Conservation (phyloP, 2,888 invertebrate genomes). For the Tachina fera region DNA sequence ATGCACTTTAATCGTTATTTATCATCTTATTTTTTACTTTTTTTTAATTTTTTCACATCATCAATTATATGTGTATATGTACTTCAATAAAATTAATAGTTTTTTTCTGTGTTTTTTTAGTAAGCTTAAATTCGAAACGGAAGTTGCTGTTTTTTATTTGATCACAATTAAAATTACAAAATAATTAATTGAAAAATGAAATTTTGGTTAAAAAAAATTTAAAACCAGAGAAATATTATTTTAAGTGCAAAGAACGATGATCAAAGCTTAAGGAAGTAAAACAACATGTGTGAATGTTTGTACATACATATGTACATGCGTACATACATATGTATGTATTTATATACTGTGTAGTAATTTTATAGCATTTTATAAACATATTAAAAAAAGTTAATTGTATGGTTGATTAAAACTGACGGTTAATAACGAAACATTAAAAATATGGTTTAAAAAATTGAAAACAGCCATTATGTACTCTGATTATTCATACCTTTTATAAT, state of each 20-base stretch:
- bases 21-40: constrained; percentile 43
- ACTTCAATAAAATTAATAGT: constrained; percentile 44
- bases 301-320: no score
- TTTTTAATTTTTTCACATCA: constrained; percentile 44
- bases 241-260: not conserved
- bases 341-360: no score
- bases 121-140: constrained; percentile 60
- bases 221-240: not conserved
- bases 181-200: constrained; percentile 48
- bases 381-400: no score
- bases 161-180: constrained; percentile 52
- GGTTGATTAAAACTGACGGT: no score
- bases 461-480: no score
- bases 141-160: constrained; percentile 48
- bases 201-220: not conserved
- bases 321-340: no score
- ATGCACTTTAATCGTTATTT: constrained; percentile 47
- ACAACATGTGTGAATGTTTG: not conserved
- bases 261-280: not conserved
- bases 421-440: no score
- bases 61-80: constrained; percentile 36
- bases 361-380: no score
- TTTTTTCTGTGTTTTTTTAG: constrained; percentile 18
- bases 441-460: no score
- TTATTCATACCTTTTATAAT: no score